These are phyloP conservation scores for Dendrolimus pini DNA, from an alignment of 2,888 invertebrate genomes.

Conservation along the genomic window DNA sequence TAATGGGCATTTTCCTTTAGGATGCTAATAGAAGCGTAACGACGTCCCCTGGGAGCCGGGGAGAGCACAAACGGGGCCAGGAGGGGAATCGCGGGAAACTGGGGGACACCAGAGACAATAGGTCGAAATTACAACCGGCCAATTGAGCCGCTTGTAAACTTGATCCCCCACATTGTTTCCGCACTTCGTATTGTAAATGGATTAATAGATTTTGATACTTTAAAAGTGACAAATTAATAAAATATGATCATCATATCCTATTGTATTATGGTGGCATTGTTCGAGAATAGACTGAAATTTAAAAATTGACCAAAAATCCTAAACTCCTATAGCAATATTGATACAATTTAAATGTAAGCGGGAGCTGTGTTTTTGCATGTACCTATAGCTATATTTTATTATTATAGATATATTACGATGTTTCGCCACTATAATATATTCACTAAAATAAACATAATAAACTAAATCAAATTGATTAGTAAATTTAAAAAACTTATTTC, in stretches of 20 bases:
- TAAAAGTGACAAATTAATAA: not conserved
- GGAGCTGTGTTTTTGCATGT: too few species aligned
- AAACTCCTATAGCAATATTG: too few species aligned
- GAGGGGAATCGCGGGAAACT: slow-evolving; percentile 27
- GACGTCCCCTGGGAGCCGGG: slow-evolving; percentile 43
- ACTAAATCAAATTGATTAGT: too few species aligned
- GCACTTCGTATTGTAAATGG: slow-evolving; percentile 37
- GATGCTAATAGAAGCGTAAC: slow-evolving; percentile 56
- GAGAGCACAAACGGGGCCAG: slow-evolving; percentile 21
- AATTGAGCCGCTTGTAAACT: slow-evolving; percentile 69
- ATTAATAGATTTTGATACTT: slow-evolving; percentile 40
- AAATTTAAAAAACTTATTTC: too few species aligned
- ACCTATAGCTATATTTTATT: too few species aligned
- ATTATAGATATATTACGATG: too few species aligned
- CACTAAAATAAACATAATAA: too few species aligned
- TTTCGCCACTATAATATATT: too few species aligned
- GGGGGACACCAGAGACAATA: slow-evolving; percentile 63
- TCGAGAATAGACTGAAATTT: too few species aligned
- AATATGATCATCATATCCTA: not conserved
- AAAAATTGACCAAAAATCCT: too few species aligned
- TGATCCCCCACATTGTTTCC: slow-evolving; percentile 73
- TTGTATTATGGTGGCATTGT: too few species aligned
- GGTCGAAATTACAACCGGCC: slow-evolving; percentile 71
- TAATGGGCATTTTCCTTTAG: slow-evolving; percentile 41
- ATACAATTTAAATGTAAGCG: too few species aligned